These are phyloP conservation scores for Patagioenas fasciata DNA, from an alignment of 2,113 vertebrate genomes.

Conservation along the genomic window DNA sequence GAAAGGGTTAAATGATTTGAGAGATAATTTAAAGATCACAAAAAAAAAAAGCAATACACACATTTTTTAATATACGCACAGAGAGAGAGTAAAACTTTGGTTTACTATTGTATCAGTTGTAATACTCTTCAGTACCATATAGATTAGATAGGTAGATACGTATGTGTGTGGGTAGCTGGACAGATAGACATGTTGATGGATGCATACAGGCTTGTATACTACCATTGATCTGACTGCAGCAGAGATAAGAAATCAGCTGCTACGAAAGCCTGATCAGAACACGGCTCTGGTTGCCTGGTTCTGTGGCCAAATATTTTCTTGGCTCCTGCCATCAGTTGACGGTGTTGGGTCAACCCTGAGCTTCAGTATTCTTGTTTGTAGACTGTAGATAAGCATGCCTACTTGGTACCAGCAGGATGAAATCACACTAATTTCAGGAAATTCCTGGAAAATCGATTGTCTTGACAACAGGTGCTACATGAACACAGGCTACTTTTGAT, in stretches of 20 bases:
- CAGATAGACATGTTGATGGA: not conserved
- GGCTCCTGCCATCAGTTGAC: not conserved
- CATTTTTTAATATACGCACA: not conserved
- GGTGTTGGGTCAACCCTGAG: not conserved
- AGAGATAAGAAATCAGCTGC: not conserved
- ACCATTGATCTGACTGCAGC: not conserved
- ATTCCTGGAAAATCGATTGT: slow-evolving; percentile 45
- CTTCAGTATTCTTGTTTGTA: slow-evolving; percentile 13
- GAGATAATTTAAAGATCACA: not conserved
- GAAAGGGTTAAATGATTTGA: not conserved
- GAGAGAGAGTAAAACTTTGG: not conserved
- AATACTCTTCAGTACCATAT: not conserved
- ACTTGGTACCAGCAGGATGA: not conserved
- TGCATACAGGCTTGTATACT: not conserved
- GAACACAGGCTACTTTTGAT: slow-evolving; percentile 8
- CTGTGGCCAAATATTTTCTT: not conserved
- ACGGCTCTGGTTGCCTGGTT: not conserved
- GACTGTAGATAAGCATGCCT: slow-evolving; percentile 1
- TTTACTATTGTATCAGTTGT: not conserved
- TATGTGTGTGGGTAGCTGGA: not conserved
- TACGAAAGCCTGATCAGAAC: not conserved
- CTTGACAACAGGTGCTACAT: slow-evolving; percentile 32
- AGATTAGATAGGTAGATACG: not conserved
- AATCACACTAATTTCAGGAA: slow-evolving; percentile 37
- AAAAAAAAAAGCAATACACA: not conserved